phyloP scores from a whole-genome alignment of 1,140 invertebrate species.

The Brachionus manjavacas region DNA sequence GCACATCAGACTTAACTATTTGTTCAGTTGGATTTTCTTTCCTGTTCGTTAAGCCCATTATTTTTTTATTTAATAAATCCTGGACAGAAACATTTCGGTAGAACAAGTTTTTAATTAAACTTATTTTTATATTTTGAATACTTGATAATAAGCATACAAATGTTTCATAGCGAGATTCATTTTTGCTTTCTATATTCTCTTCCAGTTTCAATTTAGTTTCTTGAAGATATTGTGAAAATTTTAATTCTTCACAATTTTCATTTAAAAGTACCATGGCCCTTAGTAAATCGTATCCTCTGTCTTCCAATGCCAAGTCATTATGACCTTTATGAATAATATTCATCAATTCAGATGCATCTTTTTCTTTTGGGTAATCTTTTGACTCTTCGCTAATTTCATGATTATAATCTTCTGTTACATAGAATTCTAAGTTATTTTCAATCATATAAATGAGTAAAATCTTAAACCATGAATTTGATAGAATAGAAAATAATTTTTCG shows the following conservation, averaged over 20 bases:
- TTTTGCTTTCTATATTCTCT: background rate
- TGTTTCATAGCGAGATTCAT: background rate
- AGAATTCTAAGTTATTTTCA: constrained; percentile 36
- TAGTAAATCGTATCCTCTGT: background rate
- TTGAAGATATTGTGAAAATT: background rate
- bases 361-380: background rate
- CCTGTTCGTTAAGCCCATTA: background rate
- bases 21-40: background rate
- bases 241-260: background rate
- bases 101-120: background rate
- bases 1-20: background rate
- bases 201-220: background rate
- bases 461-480: background rate
- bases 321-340: background rate
- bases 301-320: background rate
- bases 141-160: background rate
- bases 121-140: background rate
- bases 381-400: background rate
- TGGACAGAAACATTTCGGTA: background rate
- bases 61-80: constrained; percentile 21
- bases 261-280: background rate
- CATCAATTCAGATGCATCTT: background rate
- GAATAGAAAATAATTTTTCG: background rate
- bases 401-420: background rate
- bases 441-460: constrained; percentile 18